phyloP scores from a whole-genome alignment of 2,113 vertebrate species.

The Elephantulus edwardii region DNA sequence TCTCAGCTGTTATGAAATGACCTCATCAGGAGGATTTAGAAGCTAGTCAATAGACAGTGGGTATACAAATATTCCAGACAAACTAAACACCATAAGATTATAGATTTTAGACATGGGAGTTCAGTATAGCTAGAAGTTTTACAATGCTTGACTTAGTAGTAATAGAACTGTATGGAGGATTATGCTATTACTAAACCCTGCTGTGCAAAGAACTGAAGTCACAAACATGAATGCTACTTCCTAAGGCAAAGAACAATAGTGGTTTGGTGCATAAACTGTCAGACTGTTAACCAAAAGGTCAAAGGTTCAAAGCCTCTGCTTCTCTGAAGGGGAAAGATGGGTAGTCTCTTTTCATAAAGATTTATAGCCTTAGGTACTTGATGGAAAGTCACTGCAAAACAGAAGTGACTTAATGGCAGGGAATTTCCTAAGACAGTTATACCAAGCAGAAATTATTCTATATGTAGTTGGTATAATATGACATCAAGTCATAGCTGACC shows the following conservation, averaged over 20 bases:
- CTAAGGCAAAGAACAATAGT: too few relatives aligned
- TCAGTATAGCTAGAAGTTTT: conserved; percentile 55
- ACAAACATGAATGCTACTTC: conserved; percentile 35
- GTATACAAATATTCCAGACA: conserved; percentile 71
- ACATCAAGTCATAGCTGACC: too few relatives aligned
- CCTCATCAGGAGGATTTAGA: conserved; percentile 64
- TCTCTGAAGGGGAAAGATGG: too few relatives aligned
- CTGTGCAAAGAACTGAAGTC: conserved; percentile 32
- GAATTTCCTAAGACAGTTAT: conserved; percentile 9
- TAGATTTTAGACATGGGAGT: conserved; percentile 26
- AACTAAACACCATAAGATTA: conserved; percentile 72
- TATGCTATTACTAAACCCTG: conserved; percentile 66
- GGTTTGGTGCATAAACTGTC: too few relatives aligned
- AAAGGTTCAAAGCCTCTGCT: too few relatives aligned
- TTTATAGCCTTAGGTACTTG: too few relatives aligned
- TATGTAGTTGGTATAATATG: too few relatives aligned
- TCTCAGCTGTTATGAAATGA: conserved; percentile 56
- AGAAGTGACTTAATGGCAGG: too few relatives aligned
- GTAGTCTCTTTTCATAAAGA: too few relatives aligned
- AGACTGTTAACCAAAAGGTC: too few relatives aligned
- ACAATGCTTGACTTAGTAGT: conserved; percentile 55
- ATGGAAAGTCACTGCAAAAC: too few relatives aligned
- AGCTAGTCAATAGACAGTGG: conserved; percentile 72
- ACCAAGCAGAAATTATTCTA: not conserved
- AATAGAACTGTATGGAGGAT: conserved; percentile 31